A percentile compares a stretch with the other conserved stretches of the same genome.
phyloP scores from a whole-genome alignment of 2,113 vertebrate genomes.

The Neotoma lepida region DNA sequence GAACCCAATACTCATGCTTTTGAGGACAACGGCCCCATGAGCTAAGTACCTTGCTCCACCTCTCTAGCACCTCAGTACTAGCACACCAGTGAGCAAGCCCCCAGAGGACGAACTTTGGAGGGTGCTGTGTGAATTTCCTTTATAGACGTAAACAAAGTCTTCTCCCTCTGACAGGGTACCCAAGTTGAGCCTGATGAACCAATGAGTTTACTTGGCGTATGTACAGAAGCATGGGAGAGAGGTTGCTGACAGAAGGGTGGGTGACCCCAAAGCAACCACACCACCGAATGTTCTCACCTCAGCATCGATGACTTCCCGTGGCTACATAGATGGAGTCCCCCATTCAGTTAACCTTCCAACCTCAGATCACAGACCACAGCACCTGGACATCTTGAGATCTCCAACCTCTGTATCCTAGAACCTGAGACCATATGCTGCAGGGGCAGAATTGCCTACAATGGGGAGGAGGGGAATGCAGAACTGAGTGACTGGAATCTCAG shows the following conservation, averaged over 20 bases:
- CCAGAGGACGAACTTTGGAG: neutral
- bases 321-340: too few relatives aligned
- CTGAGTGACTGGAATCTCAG: neutral
- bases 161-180: neutral
- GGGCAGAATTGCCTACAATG: neutral
- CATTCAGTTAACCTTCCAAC: neutral
- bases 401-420: neutral
- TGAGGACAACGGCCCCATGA: neutral
- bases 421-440: neutral
- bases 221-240: neutral
- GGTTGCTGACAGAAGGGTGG: neutral
- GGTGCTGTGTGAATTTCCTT: neutral
- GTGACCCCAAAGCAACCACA: neutral
- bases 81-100: too few relatives aligned
- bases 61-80: neutral
- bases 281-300: neutral
- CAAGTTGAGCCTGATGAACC: neutral
- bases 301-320: neutral
- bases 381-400: neutral
- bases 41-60: neutral
- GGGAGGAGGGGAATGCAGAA: neutral
- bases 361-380: neutral
- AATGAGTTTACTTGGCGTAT: neutral
- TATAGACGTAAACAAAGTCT: neutral
- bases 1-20: neutral